These are phyloP conservation scores for Congeria kusceri DNA, from an alignment of 2,888 invertebrate species.

Conservation along the genomic window DNA sequence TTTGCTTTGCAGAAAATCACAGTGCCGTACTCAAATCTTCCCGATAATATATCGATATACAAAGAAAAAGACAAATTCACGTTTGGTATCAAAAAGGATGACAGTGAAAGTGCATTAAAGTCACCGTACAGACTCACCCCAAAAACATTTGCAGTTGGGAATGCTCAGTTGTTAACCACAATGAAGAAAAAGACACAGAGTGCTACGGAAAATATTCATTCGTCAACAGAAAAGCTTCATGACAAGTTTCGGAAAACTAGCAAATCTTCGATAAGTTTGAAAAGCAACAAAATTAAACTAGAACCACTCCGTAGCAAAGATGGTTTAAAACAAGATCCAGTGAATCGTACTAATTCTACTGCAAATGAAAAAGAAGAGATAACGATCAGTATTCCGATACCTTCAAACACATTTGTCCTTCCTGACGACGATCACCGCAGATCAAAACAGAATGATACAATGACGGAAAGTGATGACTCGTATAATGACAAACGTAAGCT, in stretches of 20 bases:
- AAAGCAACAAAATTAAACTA: conserved; percentile 41
- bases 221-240: too few species aligned
- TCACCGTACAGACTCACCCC: conserved; percentile 54
- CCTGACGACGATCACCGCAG: too few species aligned
- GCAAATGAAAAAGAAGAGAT: too few species aligned
- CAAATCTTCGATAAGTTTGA: conserved; percentile 18
- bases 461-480: too few species aligned
- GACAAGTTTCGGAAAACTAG: too few species aligned
- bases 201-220: too few species aligned
- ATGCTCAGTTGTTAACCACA: conserved; percentile 15
- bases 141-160: conserved; percentile 27
- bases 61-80: conserved; percentile 68
- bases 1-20: conserved; percentile 63
- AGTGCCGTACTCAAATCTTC: conserved; percentile 70
- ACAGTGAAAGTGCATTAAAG: background rate
- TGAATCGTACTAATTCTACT: too few species aligned
- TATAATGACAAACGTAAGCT: conserved; percentile 10
- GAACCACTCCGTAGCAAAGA: conserved; percentile 34
- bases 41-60: conserved; percentile 68
- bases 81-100: conserved; percentile 60
- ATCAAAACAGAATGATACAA: too few species aligned
- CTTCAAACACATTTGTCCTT: too few species aligned
- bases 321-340: background rate
- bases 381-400: too few species aligned
- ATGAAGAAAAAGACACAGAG: background rate